Conservation (phyloP, 2,797 vertebrate species). For the Myotis vivesi region DNA sequence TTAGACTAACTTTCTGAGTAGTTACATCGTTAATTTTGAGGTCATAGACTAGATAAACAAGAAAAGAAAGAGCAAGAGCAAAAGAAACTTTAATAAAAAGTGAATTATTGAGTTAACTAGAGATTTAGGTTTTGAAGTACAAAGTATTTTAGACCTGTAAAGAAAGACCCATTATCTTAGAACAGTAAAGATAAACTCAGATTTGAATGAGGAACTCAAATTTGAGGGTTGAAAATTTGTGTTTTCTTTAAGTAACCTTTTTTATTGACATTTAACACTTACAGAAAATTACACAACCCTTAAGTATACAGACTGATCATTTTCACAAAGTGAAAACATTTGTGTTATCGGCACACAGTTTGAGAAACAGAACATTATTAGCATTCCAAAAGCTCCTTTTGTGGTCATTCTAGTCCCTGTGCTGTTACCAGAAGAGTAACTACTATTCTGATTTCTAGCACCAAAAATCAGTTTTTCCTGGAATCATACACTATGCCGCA, state of each 20-base stretch:
- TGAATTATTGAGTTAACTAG: background rate
- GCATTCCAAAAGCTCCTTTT: background rate
- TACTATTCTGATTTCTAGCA: background rate
- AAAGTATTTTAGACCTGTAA: slow-evolving; percentile 20
- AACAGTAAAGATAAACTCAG: background rate
- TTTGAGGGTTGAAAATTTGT: background rate
- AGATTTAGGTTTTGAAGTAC: background rate
- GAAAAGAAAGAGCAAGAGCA: background rate
- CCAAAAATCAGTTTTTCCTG: background rate
- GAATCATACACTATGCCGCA: background rate
- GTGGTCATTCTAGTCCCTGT: background rate
- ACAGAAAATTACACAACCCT: background rate
- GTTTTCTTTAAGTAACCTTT: background rate
- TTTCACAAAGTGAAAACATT: background rate
- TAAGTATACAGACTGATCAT: background rate
- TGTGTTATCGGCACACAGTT: background rate
- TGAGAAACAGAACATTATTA: background rate
- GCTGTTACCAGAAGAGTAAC: background rate
- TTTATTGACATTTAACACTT: background rate
- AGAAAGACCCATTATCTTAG: background rate
- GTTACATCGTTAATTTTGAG: slow-evolving; percentile 32
- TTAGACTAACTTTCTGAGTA: slow-evolving; percentile 1
- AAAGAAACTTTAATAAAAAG: slow-evolving; percentile 11
- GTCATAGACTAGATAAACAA: background rate
- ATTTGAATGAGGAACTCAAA: background rate